Base-by-base conservation (phyloP, 2,888 invertebrate species). In the Panzeria rudis region DNA sequence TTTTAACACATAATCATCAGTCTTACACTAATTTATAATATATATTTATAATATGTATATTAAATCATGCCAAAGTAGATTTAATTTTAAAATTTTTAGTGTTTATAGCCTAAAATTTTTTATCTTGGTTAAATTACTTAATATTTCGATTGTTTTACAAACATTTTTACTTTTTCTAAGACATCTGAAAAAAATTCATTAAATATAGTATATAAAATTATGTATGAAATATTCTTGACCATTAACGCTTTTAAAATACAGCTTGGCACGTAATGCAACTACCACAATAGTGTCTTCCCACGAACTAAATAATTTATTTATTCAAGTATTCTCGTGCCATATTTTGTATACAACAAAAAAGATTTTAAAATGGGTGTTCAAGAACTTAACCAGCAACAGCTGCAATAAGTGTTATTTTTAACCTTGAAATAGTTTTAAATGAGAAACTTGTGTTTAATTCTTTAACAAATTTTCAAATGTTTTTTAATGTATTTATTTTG, bases 371-470 rank as follows among this genome's bases (percentile, higher is more conserved):
- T 59, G 66, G 59, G 73, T 72, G 38, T 68, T 81, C n/a, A 35
- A 35, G 54, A 54, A 38, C 44, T 47, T 54, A 52, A 52, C 54
- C 44, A 76, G 75, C 61, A 81, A 81, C 81, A 81, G 81, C 81
- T 75, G 81, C 17, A 75, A 7, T n/a, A 25, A 47, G n/a, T 62
- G 62, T 64, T 64, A 25, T 44, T 38, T 69, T 81, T 44, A 35
- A 76, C 75, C 76, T 76, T 82, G 75, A 56, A 81, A 54, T 13
- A n/a, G 8, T 71, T 62, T 29, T 41, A 52, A 78, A 71, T 50
- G 29, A 41, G 41, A 78, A 78, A 52, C 61, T 61, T 78, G 52
- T 71, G 41, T 71, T 61, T 25, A 50, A 41, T 62, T 29, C 3
- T 44, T 62, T 32, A 29, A 71, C 54, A 11, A 62, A 69, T 25